Base-by-base conservation (phyloP, 2,888 invertebrate genomes). In the Diadromus collaris region DNA sequence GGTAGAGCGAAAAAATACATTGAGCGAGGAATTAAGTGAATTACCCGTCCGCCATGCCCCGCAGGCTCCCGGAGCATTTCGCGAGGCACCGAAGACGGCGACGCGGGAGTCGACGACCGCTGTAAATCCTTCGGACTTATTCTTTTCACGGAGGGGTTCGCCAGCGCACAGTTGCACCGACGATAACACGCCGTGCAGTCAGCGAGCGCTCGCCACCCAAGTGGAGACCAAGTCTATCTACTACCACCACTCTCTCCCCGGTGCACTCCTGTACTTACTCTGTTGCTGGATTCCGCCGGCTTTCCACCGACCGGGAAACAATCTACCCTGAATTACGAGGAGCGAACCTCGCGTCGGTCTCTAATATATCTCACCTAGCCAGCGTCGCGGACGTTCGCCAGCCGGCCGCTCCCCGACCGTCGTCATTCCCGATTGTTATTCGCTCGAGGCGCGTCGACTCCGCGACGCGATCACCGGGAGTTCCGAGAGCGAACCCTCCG, bases 1-100 rank as follows among this genome's bases (percentile, higher is more conserved):
- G 0, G 38, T 3, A 16, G 16, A 4, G 38, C 4, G 38, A 41
- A 72, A 76, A 61, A 75, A 74, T 80, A 76, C 76, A 81, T 86
- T 80, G 82, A 83, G 82, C 75, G 74, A 65, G 80, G 81, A 86
- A 87, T 86, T 87, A 86, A 86, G 87, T 81, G 85, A 86, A 86
- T 85, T 86, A 86, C 83, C 80, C 75, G 78, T 16, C 54, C 73
- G 81, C 80, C 77, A 80, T 76, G 74, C 61, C 51, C 3, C 46
- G 61, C n/a, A n/a, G 48, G 61, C 64, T 60, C 56, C 41, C 21
- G 58, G 68, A 71, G 68, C 72, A 64, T 76, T 76, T 76, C 60
- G 29, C 65, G 76, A 69, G 60, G 61, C 44, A 79, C 44, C 64
- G 38, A 19, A 24, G 34, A 21, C 29, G 27, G 32, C 64, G 41